Evolutionary conservation across 2,113 vertebrate genomes (phyloP).

Genomic region (Pleuronectes platessa): DNA sequence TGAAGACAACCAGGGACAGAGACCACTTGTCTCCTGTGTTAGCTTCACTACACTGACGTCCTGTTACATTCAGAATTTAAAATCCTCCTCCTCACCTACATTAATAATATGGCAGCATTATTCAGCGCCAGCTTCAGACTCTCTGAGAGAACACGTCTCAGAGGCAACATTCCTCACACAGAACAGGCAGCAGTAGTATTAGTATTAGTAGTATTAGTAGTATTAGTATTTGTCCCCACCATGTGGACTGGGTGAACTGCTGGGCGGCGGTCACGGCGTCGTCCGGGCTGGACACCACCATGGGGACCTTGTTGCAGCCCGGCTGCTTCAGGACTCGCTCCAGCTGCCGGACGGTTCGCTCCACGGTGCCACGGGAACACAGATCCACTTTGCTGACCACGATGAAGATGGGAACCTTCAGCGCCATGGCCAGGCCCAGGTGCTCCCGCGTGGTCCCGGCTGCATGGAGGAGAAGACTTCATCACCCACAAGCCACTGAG

Average conservation of each 20-base stretch:
- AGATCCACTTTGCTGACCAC: conserved; percentile 96
- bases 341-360: conserved; percentile 93
- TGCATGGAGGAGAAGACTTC: conserved; percentile 58
- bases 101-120: no score
- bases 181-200: not conserved
- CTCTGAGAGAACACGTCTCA: no score
- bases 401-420: conserved; percentile 97
- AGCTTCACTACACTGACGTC: no score
- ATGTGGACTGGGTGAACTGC: not conserved
- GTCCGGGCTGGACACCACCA: conserved; percentile 86
- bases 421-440: conserved; percentile 94
- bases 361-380: conserved; percentile 89
- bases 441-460: conserved; percentile 95
- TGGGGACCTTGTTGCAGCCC: conserved; percentile 95
- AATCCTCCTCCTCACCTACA: no score
- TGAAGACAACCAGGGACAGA: no score
- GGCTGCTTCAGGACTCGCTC: conserved; percentile 94
- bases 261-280: not conserved
- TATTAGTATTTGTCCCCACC: not conserved
- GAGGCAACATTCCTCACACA: no score
- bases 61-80: no score
- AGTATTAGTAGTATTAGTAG: not conserved
- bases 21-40: no score
- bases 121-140: no score
- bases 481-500: no score